Evolutionary conservation across 2,797 vertebrate genomes (phyloP).

Genomic region (Malurus leucopterus): DNA sequence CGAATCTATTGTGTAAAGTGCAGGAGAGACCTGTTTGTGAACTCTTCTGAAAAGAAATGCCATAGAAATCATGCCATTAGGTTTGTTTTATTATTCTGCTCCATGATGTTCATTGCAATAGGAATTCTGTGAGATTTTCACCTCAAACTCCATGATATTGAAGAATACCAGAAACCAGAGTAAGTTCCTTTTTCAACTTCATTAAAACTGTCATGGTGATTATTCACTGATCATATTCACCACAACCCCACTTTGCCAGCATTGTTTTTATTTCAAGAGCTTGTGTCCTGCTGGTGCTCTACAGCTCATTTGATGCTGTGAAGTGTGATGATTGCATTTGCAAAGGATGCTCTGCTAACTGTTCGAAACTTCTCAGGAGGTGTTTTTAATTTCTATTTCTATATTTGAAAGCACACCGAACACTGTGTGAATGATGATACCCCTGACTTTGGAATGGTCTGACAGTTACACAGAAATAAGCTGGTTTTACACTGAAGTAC

Average conservation of each 20-base stretch:
- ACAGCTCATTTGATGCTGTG: background rate
- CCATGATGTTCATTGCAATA: background rate
- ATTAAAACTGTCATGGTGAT: background rate
- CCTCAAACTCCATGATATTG: rapidly evolving
- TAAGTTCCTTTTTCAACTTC: background rate
- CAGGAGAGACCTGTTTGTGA: background rate
- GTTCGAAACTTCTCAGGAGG: background rate
- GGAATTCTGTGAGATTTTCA: background rate
- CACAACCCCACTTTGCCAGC: background rate
- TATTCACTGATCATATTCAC: background rate
- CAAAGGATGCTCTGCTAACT: background rate
- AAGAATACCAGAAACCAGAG: background rate
- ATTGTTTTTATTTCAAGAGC: background rate
- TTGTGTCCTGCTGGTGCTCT: background rate
- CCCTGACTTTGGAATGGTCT: background rate
- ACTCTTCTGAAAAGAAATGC: background rate
- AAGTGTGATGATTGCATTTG: background rate
- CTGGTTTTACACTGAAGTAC: background rate
- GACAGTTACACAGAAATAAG: background rate
- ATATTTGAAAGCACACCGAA: background rate
- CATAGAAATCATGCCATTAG: background rate
- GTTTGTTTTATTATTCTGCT: background rate
- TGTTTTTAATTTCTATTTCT: background rate
- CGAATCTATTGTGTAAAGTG: background rate
- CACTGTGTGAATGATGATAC: background rate